Percentiles rank a stretch among this genome's conserved stretches.
Conservation (phyloP, 2,797 vertebrate genomes). For the Trachurus trachurus region DNA sequence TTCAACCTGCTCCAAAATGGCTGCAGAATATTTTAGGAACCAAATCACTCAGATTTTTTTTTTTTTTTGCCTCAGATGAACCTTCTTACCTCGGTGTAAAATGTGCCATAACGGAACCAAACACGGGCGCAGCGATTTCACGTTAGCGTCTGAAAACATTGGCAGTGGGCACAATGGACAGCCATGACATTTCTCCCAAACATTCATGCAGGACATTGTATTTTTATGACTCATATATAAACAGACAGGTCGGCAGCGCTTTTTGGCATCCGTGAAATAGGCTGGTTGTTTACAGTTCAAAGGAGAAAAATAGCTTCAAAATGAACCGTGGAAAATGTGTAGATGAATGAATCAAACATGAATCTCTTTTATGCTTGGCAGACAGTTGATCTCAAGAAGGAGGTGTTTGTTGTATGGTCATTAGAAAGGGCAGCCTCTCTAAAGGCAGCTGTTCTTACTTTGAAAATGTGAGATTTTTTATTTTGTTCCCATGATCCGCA, state of each 20-base stretch:
- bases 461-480: neutral
- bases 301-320: slow-evolving; percentile 39
- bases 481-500: neutral
- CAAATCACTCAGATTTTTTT: slow-evolving; percentile 3
- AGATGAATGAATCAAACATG: slow-evolving; percentile 20
- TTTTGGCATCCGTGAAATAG: slow-evolving; percentile 39
- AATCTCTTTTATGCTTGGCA: slow-evolving; percentile 12
- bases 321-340: slow-evolving; percentile 25
- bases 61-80: neutral
- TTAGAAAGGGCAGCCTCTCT: neutral
- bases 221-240: slow-evolving; percentile 54
- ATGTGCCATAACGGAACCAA: slow-evolving; percentile 35
- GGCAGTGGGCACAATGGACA: slow-evolving; percentile 5
- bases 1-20: neutral
- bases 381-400: neutral
- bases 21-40: slow-evolving; percentile 1
- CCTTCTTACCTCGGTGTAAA: neutral
- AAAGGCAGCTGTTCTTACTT: neutral
- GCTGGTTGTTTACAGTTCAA: slow-evolving; percentile 40
- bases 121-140: slow-evolving; percentile 16
- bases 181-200: slow-evolving; percentile 47
- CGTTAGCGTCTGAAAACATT: slow-evolving; percentile 39
- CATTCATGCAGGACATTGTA: slow-evolving; percentile 24
- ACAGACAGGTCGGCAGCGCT: slow-evolving; percentile 30
- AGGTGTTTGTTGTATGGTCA: slow-evolving; percentile 15